These are phyloP conservation scores for Acrocyrtus sp. DNA, from an alignment of 2,888 invertebrate genomes.

Conservation along the genomic window DNA sequence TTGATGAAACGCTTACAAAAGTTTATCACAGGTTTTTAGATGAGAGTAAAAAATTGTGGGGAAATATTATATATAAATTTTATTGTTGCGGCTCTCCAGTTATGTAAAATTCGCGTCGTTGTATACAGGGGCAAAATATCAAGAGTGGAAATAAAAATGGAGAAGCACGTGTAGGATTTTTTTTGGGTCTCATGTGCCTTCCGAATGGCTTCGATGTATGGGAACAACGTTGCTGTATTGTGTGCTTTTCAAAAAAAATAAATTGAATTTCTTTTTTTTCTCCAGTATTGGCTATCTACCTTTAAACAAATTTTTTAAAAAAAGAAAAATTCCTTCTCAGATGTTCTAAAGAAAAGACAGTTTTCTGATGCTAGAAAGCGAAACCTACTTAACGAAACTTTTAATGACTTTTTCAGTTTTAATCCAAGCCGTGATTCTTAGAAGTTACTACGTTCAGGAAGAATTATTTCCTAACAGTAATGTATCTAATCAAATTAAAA, in stretches of 20 bases:
- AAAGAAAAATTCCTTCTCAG: background rate
- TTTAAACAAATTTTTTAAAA: no score
- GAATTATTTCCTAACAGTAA: no score
- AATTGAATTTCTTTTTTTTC: no score
- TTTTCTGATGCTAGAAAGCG: no score
- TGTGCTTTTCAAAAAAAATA: constrained; percentile 40
- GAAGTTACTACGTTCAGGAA: no score
- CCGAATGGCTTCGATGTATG: constrained; percentile 55
- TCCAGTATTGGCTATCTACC: no score
- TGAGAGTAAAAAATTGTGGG: background rate
- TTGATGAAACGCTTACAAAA: background rate
- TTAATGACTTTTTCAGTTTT: background rate
- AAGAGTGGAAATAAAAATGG: no score
- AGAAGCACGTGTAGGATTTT: constrained; percentile 27
- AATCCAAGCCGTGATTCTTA: background rate
- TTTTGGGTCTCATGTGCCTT: constrained; percentile 55
- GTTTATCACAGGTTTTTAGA: background rate
- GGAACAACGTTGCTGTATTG: constrained; percentile 52
- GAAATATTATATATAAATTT: background rate
- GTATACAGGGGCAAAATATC: no score
- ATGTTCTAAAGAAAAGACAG: background rate
- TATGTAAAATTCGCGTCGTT: no score
- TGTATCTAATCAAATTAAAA: no score
- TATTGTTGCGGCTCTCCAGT: constrained; percentile 26
- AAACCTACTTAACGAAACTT: no score